Evolutionary conservation across 2,113 vertebrate species (phyloP).

Genomic region (Bettongia penicillata): DNA sequence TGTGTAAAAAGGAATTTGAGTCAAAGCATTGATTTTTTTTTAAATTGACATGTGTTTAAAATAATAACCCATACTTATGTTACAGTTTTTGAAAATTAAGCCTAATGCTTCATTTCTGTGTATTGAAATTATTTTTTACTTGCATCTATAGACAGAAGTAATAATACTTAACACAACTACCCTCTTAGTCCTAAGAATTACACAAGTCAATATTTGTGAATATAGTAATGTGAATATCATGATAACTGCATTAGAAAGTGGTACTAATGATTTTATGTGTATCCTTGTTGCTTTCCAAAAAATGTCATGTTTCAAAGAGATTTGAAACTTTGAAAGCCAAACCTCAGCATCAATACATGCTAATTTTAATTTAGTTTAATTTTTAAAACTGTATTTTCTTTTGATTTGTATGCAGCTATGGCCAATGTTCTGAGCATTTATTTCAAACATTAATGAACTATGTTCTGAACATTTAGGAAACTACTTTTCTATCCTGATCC

Average conservation of each 20-base stretch:
- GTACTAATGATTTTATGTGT: neutral
- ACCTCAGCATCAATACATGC: neutral
- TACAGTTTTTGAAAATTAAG: neutral
- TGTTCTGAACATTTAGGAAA: neutral
- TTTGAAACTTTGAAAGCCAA: neutral
- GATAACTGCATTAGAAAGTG: neutral
- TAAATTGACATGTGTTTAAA: neutral
- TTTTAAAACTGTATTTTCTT: neutral
- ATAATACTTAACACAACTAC: neutral
- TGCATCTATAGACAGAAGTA: neutral
- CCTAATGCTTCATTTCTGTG: too few relatives aligned
- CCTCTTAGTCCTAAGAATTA: neutral
- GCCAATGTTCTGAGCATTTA: neutral
- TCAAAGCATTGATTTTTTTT: neutral
- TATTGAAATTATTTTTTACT: neutral
- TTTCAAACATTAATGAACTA: neutral
- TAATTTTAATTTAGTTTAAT: neutral
- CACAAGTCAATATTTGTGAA: neutral
- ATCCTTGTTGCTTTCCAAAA: neutral
- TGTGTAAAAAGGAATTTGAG: neutral
- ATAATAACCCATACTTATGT: neutral
- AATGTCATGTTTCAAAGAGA: too few relatives aligned
- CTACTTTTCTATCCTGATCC: neutral
- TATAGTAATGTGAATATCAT: neutral
- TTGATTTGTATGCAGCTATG: neutral